phyloP scores from a whole-genome alignment of 92 coral and sea anemone genomes.

The Virgularia gustaviana region DNA sequence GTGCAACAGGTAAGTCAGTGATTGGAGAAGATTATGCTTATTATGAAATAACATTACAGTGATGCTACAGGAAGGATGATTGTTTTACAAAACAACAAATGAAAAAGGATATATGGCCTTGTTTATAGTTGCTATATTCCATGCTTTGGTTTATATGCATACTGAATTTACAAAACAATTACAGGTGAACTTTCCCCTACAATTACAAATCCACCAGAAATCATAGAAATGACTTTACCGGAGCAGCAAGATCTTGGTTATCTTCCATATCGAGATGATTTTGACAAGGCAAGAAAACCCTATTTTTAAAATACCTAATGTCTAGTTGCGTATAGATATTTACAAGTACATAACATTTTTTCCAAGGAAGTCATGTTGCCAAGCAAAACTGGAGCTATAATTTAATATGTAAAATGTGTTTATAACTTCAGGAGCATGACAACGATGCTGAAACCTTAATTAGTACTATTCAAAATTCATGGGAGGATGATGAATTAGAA shows the following conservation, averaged over 20 bases:
- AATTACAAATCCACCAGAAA: slow-evolving; percentile 73
- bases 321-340: not conserved
- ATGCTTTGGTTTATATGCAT: no score
- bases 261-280: slow-evolving; percentile 96
- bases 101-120: no score
- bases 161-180: no score
- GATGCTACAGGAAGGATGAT: no score
- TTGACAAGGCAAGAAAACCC: slow-evolving; percentile 68
- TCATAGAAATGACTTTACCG: slow-evolving; percentile 76
- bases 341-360: not conserved
- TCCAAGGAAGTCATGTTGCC: not conserved
- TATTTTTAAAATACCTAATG: not conserved
- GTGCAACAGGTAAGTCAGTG: slow-evolving; percentile 81
- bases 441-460: slow-evolving; percentile 95
- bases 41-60: no score
- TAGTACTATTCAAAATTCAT: slow-evolving; percentile 78
- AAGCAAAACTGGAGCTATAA: not conserved
- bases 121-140: no score
- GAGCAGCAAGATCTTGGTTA: slow-evolving; percentile 97
- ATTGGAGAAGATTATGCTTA: no score
- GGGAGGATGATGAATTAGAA: slow-evolving; percentile 93
- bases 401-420: not conserved
- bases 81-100: no score
- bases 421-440: slow-evolving; percentile 73
- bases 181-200: slow-evolving; percentile 90